Percentiles rank a stretch among this genome's conserved stretches.
Conservation (phyloP, 2,797 vertebrate genomes). For the Argyrosomus regius region DNA sequence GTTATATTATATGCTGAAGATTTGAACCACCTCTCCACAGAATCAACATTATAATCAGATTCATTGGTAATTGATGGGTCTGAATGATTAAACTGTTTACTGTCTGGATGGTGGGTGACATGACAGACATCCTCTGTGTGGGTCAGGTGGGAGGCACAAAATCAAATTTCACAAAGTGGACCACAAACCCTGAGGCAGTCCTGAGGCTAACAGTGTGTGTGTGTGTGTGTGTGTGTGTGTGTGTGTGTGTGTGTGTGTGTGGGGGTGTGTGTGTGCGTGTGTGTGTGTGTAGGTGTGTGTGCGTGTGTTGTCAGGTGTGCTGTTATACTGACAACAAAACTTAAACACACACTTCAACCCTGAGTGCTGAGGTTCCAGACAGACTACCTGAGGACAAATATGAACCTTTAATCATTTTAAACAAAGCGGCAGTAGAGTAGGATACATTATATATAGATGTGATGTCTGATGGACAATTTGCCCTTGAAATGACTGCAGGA, state of each 20-base stretch:
- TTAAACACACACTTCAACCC: background rate
- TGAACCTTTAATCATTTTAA: background rate
- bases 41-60: background rate
- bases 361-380: background rate
- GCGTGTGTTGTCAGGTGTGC: background rate
- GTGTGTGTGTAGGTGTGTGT: background rate
- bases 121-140: constrained; percentile 11
- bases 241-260: background rate
- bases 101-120: background rate
- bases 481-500: background rate
- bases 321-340: background rate
- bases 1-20: background rate
- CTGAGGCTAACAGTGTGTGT: constrained; percentile 13
- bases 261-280: too few relatives aligned
- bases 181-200: constrained; percentile 28
- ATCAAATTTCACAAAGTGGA: constrained; percentile 20
- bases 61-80: background rate
- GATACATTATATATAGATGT: background rate
- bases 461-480: background rate
- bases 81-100: constrained; percentile 5
- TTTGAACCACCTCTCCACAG: background rate
- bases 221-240: background rate
- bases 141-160: background rate
- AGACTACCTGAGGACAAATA: background rate
- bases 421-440: background rate